Conservation (phyloP, 2,797 vertebrate species). For the Lepilemur ruficaudatus region DNA sequence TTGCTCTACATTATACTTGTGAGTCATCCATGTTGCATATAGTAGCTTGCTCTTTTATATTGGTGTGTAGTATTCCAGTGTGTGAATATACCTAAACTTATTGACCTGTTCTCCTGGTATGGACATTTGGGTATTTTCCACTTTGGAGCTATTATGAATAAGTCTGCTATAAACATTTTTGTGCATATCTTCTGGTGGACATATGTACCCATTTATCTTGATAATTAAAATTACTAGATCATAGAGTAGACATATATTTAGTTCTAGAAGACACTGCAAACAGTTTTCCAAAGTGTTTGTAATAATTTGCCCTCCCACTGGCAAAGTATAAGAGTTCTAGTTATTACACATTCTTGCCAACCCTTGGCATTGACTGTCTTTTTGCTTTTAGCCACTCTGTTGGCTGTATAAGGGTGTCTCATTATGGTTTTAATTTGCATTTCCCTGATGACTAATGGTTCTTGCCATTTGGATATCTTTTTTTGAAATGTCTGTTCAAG, state of each 20-base stretch:
- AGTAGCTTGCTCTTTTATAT: not conserved
- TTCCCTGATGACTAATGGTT: conserved; percentile 8
- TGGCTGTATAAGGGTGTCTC: not conserved
- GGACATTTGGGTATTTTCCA: not conserved
- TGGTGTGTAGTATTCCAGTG: too few species aligned
- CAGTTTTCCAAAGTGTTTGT: not conserved
- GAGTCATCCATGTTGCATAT: not conserved
- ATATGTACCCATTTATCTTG: not conserved
- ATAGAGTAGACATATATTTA: not conserved
- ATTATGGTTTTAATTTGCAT: conserved; percentile 44
- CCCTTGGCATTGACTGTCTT: not conserved
- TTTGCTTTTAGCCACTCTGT: conserved; percentile 11
- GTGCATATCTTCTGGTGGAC: not conserved
- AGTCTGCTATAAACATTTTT: not conserved
- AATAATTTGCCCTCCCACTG: not conserved
- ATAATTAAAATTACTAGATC: not conserved
- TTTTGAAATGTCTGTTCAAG: conserved; percentile 35
- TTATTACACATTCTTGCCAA: not conserved
- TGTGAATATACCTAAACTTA: not conserved
- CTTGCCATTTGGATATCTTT: not conserved
- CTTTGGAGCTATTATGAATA: not conserved
- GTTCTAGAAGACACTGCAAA: not conserved
- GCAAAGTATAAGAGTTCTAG: not conserved
- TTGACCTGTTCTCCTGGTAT: not conserved
- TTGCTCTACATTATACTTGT: not conserved